These are phyloP conservation scores for Amblyteles armatorius DNA, from an alignment of 2,888 invertebrate genomes.

Conservation along the genomic window DNA sequence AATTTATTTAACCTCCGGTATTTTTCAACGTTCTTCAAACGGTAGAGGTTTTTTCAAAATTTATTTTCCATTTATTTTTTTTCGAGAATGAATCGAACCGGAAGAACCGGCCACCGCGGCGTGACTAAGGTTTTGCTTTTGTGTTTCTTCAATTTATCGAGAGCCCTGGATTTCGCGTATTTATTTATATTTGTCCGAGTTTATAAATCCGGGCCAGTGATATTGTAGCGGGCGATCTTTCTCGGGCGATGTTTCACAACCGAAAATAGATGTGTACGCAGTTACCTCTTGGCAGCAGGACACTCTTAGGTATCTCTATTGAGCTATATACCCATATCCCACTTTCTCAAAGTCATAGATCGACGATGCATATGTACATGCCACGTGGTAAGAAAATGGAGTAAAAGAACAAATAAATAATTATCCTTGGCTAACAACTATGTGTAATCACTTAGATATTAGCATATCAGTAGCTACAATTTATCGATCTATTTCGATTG, in stretches of 20 bases:
- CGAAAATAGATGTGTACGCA: constrained; percentile 61
- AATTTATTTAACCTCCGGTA: background rate
- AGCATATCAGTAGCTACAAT: no score
- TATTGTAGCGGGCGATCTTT: constrained; percentile 5
- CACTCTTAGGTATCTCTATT: constrained; percentile 3
- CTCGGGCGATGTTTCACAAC: constrained; percentile 34
- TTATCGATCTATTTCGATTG: background rate
- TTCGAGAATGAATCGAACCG: background rate
- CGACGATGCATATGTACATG: background rate
- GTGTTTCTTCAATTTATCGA: background rate
- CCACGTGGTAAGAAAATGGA: background rate
- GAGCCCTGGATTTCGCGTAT: constrained; percentile 13
- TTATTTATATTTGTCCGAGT: constrained; percentile 22
- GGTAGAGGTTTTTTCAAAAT: background rate
- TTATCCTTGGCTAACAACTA: background rate
- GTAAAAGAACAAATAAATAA: background rate
- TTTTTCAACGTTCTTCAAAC: background rate
- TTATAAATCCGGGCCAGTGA: background rate
- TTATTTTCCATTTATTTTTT: background rate
- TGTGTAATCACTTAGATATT: no score
- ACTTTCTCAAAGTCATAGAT: constrained; percentile 16
- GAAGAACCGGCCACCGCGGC: background rate
- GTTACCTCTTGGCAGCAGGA: constrained; percentile 56
- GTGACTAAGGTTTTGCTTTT: background rate
- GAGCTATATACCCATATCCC: constrained; percentile 4